Evolutionary conservation across 53 echinoderm and acorn worm species (phyloP), one percentile per base, ranked within the genome.

Genomic region (Arbacia lixula): DNA sequence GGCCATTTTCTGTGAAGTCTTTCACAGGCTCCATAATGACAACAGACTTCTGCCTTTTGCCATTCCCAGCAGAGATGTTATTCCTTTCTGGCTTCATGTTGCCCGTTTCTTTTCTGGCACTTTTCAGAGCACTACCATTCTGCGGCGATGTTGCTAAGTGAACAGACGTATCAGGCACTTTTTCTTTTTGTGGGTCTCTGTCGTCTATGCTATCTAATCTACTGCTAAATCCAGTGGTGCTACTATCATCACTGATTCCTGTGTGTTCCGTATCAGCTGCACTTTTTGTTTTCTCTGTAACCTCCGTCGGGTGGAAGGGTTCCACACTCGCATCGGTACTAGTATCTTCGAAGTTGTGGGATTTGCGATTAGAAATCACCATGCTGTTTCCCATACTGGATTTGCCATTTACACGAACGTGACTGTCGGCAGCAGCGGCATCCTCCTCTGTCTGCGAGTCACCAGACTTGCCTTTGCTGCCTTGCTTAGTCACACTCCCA

Each of bases 11-110:
- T 35, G 72, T 56, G 56, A 85, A 60, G 60, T 81, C 83, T 37
- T 86, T 86, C 24, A 66, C 89, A 28, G 93, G 93, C 38, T 87
- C 90, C 87, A 71, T 90, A 33, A 93, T 90, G 36, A 86, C 89
- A 68, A 93, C 93, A 25, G 93, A 90, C 60, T 93, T 93, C 49
- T 87, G 84, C 72, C 77, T 74, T 60, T 87, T 89, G 32, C 39
- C 60, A 71, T 64, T 72, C 10, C 10, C 53, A 3, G 56, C 66
- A 53, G 89, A 34, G 25, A 60, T 61, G 35, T 62, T 80, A 61
- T 38, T 60, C 31, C 80, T 80, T 42, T 80, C 80, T 43, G 80
- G 80, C 62, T 62, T 80, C 80, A 80, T 80, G 63, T 80, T 80
- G 42, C 62, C 9, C 9, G 31, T 30, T n/a, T 80, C 80, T 60